Conservation (phyloP, 2,113 vertebrate genomes). For the Oncorhynchus kisutch region DNA sequence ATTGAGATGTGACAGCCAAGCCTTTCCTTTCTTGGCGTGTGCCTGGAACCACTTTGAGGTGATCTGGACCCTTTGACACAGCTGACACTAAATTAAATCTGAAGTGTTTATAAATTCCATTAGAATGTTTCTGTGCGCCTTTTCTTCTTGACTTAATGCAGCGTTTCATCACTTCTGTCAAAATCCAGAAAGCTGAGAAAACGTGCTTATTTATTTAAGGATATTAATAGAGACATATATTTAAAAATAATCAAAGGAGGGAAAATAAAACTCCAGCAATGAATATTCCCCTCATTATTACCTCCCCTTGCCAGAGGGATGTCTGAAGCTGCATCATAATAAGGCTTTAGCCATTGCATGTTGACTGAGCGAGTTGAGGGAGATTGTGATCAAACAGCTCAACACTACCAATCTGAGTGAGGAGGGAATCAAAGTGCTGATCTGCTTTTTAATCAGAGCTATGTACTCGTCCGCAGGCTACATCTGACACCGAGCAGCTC, state of each 20-base stretch:
- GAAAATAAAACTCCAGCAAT: slow-evolving; percentile 40
- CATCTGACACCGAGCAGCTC: slow-evolving; percentile 65
- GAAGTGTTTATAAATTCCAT: slow-evolving; percentile 66
- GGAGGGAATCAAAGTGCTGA: slow-evolving; percentile 63
- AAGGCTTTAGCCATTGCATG: slow-evolving; percentile 8
- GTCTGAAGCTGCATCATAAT: slow-evolving; percentile 38
- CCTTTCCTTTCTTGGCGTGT: background rate
- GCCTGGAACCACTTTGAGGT: slow-evolving; percentile 64
- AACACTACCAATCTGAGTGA: slow-evolving; percentile 58
- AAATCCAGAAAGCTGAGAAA: slow-evolving; percentile 21
- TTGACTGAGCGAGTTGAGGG: slow-evolving; percentile 33
- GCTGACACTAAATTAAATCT: slow-evolving; percentile 50
- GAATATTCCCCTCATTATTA: slow-evolving; percentile 57
- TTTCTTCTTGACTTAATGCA: slow-evolving; percentile 48
- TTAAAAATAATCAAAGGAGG: slow-evolving; percentile 20
- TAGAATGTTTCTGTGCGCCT: slow-evolving; percentile 47
- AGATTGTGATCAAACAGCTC: slow-evolving; percentile 63
- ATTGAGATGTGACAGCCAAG: slow-evolving; percentile 5
- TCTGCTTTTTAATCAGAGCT: slow-evolving; percentile 69
- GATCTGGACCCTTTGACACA: slow-evolving; percentile 60
- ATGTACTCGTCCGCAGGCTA: background rate
- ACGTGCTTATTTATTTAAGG: slow-evolving; percentile 41
- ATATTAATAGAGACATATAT: slow-evolving; percentile 48
- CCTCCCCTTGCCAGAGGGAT: slow-evolving; percentile 41
- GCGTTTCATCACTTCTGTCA: slow-evolving; percentile 48